These are phyloP conservation scores for Dryomyza anilis DNA, from an alignment of 2,888 invertebrate genomes.

Conservation along the genomic window DNA sequence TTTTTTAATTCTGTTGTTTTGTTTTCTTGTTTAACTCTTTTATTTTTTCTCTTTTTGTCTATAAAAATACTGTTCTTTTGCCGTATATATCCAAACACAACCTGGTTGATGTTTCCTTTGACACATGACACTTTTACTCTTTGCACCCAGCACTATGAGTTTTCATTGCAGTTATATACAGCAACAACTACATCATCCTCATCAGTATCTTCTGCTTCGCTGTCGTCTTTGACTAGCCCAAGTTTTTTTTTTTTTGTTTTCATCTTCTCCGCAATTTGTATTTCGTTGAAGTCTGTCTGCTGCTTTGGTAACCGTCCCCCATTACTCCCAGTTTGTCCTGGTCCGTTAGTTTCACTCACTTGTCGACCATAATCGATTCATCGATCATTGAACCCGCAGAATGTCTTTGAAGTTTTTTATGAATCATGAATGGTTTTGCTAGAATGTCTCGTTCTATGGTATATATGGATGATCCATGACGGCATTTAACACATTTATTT, in stretches of 20 bases:
- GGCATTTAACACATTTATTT: too few species aligned
- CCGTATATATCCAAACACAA: too few species aligned
- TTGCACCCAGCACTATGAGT: not conserved
- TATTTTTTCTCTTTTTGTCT: not conserved
- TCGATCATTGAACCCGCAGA: slow-evolving; percentile 6
- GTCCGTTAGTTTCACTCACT: slow-evolving; percentile 25
- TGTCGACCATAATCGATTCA: slow-evolving; percentile 12
- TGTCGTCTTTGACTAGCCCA: not conserved
- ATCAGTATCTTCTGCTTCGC: not conserved
- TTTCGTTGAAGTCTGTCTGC: too few species aligned
- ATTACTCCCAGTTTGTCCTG: not conserved
- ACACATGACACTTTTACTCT: slow-evolving; percentile 30
- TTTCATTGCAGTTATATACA: not conserved
- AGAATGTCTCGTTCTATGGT: too few species aligned
- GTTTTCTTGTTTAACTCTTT: not conserved
- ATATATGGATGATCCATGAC: too few species aligned
- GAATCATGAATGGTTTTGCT: too few species aligned
- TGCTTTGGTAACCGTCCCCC: not conserved
- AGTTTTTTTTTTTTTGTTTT: too few species aligned
- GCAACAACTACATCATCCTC: not conserved
- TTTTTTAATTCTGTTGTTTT: not conserved
- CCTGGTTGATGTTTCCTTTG: not conserved
- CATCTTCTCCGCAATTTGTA: too few species aligned
- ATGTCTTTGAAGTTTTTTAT: too few species aligned
- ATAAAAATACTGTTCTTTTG: not conserved